Base-by-base conservation (phyloP, 2,888 invertebrate genomes). In the Celastrina argiolus region DNA sequence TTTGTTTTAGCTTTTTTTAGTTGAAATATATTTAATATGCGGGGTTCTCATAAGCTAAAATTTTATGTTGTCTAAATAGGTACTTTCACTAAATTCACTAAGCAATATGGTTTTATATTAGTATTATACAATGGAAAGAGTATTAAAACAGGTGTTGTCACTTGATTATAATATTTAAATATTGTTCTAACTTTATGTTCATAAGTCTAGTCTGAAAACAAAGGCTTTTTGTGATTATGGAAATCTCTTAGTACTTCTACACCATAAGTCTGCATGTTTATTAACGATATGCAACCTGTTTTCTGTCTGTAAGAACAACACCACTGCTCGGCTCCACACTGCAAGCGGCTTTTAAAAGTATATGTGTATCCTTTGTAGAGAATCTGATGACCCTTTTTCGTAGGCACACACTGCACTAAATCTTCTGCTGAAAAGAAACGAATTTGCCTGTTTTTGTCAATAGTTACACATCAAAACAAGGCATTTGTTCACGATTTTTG, bases 251-350 rank as follows among this genome's bases (percentile, higher is more conserved):
- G 81, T 26, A 89, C 88, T 74, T 90, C 85, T 14, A 90, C 87
- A 31, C 90, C 88, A 69, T 80, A 83, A 0, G 83, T 80, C 74
- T 89, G 88, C 87, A 90, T 89, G 72, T 90, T 90, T 71, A 90
- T 90, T 64, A 85, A 78, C 7, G 88, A 88, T 75, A 90, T 89
- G 77, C 90, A 90, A 75, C 90, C 90, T 75, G 90, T 90, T 79
- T 87, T 89, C 74, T 88, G 90, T 34, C 87, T 78, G 69, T 80
- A 90, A 0, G 89, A 88, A 67, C 90, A 90, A 66, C 84, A 84
- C 89, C 90, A 89, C 74, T 90, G 90, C 69, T 90, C 89, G 1
- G 89, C 85, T 2, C 89, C 90, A 75, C 87, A 90, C 73, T 86
- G 89, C 68, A 90, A 77, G 72, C 83, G 85, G 79, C 84, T 83